Evolutionary conservation across 2,797 vertebrate species (phyloP), one percentile per base, ranked within the genome.

Genomic region (Aldrovandia affinis): DNA sequence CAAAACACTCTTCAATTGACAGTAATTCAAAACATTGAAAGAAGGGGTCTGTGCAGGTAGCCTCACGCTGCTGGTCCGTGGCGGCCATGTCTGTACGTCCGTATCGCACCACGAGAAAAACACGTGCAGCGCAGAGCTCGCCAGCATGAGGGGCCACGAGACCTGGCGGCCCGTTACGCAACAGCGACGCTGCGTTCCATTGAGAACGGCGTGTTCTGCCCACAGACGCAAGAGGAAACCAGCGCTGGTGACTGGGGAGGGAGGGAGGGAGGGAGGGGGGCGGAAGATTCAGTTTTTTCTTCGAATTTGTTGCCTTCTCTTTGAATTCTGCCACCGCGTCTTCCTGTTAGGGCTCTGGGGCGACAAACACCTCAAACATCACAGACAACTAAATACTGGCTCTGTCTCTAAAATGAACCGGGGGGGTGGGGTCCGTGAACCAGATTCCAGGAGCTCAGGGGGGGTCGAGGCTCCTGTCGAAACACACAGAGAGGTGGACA

Each of bases 211-310:
- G 0, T 93, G 95, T 96, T 92, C 94, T 90, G 82, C 47, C 82
- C 65, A 80, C 59, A 88, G 84, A 89, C 90, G 91, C 91, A 90
- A 88, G 86, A 95, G 94, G 96, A 97, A 97, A 95, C 90, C 89
- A 91, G 89, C 87, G 82, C 83, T 36, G 81, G 91, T 94, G 93
- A 95, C 91, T 20, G 39, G 7, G 70, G 22, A 5, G 36, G 2
- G 70, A 20, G 6, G 22, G 30, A 30, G 1, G 65, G 33, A 9
- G 25, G n/a, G 9, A 15, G 68, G 68, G 25, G 12, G 90, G 88
- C 80, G 82, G 89, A 84, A 83, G 90, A 89, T 93, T 93, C 0
- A 94, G 94, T 94, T 96, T 96, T 97, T 97, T 96, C 95, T 96
- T 87, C 90, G 94, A 96, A 96, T 93, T 89, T 87, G 18, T 42